Evolutionary conservation across 2,888 invertebrate genomes (phyloP).

Genomic region (Orthosia gothica): DNA sequence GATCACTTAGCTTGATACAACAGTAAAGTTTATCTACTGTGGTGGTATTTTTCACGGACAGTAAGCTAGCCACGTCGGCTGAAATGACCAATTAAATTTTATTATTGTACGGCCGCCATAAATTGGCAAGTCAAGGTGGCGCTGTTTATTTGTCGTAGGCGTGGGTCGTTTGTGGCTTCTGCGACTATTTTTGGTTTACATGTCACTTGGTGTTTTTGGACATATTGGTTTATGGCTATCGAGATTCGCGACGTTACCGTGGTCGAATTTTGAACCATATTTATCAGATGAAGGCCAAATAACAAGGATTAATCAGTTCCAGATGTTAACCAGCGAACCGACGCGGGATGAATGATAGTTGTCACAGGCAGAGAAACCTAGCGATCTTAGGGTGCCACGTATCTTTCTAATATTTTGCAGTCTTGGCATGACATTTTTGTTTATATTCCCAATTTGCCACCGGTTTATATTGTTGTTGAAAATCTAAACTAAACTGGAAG

Average conservation of each 20-base stretch:
- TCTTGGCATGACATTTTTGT: background rate
- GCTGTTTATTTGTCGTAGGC: conserved; percentile 54
- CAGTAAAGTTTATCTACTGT: conserved; percentile 31
- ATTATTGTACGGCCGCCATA: conserved; percentile 61
- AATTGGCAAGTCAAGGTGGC: conserved; percentile 68
- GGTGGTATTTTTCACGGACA: conserved; percentile 52
- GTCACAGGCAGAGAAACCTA: background rate
- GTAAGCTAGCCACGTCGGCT: conserved; percentile 49
- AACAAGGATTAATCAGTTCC: background rate
- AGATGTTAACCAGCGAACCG: background rate
- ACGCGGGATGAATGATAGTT: background rate
- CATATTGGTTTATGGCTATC: background rate
- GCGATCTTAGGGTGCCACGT: too few species aligned
- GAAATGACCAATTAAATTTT: conserved; percentile 67
- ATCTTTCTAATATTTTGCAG: background rate
- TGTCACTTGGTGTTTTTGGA: conserved; percentile 19
- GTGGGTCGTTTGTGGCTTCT: conserved; percentile 50
- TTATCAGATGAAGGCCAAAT: background rate
- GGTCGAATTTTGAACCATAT: background rate
- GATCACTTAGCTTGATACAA: conserved; percentile 39
- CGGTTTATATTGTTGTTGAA: too few species aligned
- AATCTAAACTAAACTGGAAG: background rate
- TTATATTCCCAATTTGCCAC: background rate
- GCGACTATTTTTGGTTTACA: conserved; percentile 41
- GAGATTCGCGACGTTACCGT: background rate